Evolutionary conservation across 2,113 vertebrate genomes (phyloP), one percentile per base, ranked within the genome.

Genomic region (Ellobius talpinus): DNA sequence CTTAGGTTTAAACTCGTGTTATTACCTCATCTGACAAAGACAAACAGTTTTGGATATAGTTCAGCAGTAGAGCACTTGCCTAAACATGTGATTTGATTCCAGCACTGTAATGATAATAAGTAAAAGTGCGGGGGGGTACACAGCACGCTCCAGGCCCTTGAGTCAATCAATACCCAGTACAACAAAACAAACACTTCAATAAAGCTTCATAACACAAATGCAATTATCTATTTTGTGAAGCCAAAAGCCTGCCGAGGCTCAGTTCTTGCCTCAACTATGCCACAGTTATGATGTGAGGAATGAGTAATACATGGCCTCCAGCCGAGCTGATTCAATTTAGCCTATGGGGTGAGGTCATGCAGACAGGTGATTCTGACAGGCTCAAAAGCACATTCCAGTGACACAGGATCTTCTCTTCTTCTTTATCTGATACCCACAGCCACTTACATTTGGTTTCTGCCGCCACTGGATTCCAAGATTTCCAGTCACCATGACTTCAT

Each of bases 381-480:
- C 16, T 17, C 42, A 68, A 61, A 2, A 16, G 39, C 82, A 77
- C 5, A 5, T 3, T 2, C 23, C 5, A 1, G 47, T 3, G 31
- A 79, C 39, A 4, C 1, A 61, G 7, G 45, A n/a, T 0, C 4
- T 5, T n/a, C n/a, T n/a, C n/a, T 47, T 86, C 36, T 31, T 47
- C 76, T 23, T 26, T 7, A 70, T 16, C 26, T 58, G 68, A 26
- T 14, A 61, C 24, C 87, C 2, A 0, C 0, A 1, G 1, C 36
- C 90, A 98, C 99, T 99, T 82, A 99, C 99, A 10, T 52, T 94
- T 0, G 99, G 98, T 97, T 99, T 99, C 87, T 98, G 98, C 95
- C 99, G 99, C 99, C 99, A 99, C 93, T 99, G 99, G 78, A 99
- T 99, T 5, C 99, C 99, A 9, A 98, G 97, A 89, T 99, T 99